phyloP scores from a whole-genome alignment of 2,888 invertebrate genomes.

The Marasmarcha lunaedactyla region DNA sequence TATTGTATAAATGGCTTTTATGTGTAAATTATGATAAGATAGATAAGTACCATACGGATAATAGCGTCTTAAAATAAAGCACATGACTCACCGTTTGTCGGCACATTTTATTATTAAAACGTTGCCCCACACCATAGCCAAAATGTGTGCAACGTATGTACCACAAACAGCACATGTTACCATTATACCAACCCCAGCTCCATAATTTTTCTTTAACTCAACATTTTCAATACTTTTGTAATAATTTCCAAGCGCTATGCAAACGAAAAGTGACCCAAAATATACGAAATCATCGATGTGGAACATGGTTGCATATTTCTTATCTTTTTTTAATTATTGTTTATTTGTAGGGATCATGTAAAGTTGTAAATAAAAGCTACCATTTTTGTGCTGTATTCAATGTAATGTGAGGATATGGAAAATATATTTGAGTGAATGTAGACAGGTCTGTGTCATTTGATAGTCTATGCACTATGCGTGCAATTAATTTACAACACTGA shows the following conservation, averaged over 20 bases:
- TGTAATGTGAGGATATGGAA: no score
- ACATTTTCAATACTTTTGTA: slow-evolving; percentile 68
- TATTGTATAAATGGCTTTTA: no score
- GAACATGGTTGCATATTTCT: slow-evolving; percentile 4
- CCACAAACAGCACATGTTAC: slow-evolving; percentile 73
- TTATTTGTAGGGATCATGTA: no score
- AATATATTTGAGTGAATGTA: no score
- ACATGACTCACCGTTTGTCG: slow-evolving; percentile 65
- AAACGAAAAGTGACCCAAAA: slow-evolving; percentile 38
- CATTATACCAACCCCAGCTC: slow-evolving; percentile 71
- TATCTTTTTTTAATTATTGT: slow-evolving; percentile 8
- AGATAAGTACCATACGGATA: no score
- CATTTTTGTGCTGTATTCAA: no score
- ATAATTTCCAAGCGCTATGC: slow-evolving; percentile 69
- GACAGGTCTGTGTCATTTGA: no score
- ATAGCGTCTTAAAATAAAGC: no score
- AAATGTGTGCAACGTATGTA: slow-evolving; percentile 65
- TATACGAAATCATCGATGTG: slow-evolving; percentile 18
- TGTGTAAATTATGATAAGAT: no score
- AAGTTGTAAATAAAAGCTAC: no score
- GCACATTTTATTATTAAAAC: slow-evolving; percentile 70
- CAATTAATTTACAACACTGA: no score
- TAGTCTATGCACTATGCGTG: no score
- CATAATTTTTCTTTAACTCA: slow-evolving; percentile 65
- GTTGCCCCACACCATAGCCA: slow-evolving; percentile 72